Evolutionary conservation across 2,797 vertebrate species (phyloP).

Genomic region (Heteromormyrus szaboi): DNA sequence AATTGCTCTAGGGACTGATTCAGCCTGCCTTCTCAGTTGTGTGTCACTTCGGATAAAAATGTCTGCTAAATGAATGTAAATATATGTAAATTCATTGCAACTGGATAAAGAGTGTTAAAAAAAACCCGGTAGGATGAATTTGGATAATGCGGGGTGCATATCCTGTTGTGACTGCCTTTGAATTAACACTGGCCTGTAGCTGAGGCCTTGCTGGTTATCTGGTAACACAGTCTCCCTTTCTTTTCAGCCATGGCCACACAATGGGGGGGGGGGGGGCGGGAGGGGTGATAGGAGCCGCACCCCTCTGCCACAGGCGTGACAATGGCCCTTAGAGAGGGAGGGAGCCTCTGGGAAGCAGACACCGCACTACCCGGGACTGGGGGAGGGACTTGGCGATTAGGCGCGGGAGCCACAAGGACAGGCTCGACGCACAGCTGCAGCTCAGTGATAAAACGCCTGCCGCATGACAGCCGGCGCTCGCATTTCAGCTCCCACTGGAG

Average conservation of each 20-base stretch:
- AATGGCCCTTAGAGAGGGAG: constrained; percentile 36
- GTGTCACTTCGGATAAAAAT: not conserved
- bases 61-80: not conserved
- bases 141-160: not conserved
- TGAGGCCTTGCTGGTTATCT: not conserved
- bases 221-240: constrained; percentile 7
- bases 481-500: not conserved
- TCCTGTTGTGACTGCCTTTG: not conserved
- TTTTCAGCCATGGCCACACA: not conserved
- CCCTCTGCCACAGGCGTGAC: constrained; percentile 26
- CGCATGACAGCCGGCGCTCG: not conserved
- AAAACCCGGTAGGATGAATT: not conserved
- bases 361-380: not conserved
- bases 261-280: not conserved
- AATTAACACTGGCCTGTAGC: not conserved
- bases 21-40: not conserved
- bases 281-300: constrained; percentile 14
- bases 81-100: not conserved
- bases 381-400: not conserved
- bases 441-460: not conserved
- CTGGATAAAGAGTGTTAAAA: not conserved
- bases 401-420: not conserved
- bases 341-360: not conserved
- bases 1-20: not conserved
- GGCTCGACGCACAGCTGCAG: not conserved